Percentiles rank a stretch among this genome's conserved stretches.
These are phyloP conservation scores for Sebastiscus albofasciatus DNA, from an alignment of 2,797 vertebrate species.

Conservation along the genomic window DNA sequence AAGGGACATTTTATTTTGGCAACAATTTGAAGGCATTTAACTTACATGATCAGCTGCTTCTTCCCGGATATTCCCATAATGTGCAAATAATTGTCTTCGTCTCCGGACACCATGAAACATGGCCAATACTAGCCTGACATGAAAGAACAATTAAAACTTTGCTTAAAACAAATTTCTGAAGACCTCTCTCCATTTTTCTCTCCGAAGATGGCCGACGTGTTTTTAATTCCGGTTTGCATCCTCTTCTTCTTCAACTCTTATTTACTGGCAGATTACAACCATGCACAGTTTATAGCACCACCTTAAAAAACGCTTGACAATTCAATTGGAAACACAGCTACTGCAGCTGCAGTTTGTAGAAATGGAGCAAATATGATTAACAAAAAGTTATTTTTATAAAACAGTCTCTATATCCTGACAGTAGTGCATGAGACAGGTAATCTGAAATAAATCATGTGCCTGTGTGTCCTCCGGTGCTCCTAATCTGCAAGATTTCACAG, in stretches of 20 bases:
- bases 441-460: too few species aligned
- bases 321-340: not conserved
- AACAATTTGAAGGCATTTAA: not conserved
- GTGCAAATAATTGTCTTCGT: not conserved
- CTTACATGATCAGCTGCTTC: not conserved
- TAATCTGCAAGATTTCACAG: too few species aligned
- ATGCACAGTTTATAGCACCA: not conserved
- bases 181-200: too few species aligned
- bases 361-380: too few species aligned
- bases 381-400: too few species aligned
- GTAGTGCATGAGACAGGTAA: too few species aligned
- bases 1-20: not conserved
- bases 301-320: not conserved
- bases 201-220: not conserved
- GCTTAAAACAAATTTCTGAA: not conserved
- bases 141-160: too few species aligned
- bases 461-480: rapidly evolving
- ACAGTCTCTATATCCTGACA: too few species aligned
- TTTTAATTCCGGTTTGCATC: not conserved
- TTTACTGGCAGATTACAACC: not conserved
- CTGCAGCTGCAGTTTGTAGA: too few species aligned
- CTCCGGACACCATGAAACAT: not conserved
- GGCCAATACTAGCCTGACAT: not conserved
- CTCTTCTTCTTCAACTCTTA: not conserved
- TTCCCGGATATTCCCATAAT: not conserved